Conservation (phyloP, 1,140 invertebrate species). For the Aphis craccivora region DNA sequence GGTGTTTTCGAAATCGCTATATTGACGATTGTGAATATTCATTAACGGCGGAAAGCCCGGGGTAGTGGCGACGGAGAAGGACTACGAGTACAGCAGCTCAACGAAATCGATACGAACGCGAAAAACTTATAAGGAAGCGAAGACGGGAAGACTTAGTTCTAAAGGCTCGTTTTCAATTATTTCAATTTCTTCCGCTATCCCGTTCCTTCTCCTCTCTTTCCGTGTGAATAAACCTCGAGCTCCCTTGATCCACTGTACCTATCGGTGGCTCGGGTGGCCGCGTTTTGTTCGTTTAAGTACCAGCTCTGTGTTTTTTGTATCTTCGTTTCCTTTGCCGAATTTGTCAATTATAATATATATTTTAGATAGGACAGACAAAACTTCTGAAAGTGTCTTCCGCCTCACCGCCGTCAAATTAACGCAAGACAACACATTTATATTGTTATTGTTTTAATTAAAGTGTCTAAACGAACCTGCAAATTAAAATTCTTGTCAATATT, state of each 20-base stretch:
- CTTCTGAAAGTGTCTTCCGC: neutral
- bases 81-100: neutral
- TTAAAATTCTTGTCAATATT: neutral
- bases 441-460: neutral
- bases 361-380: neutral
- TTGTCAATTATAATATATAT: conserved; percentile 8
- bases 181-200: neutral
- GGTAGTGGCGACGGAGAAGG: neutral
- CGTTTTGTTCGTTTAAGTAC: neutral
- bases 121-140: neutral
- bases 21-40: conserved; percentile 16
- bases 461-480: neutral
- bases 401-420: neutral
- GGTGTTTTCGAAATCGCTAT: neutral
- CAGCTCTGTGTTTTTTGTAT: neutral
- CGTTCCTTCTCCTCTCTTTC: neutral
- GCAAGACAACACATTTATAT: neutral
- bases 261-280: neutral
- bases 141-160: too few species aligned
- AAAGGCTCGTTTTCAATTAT: conserved; percentile 41
- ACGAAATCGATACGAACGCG: conserved; percentile 2
- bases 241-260: neutral
- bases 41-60: neutral
- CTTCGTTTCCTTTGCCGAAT: neutral
- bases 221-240: neutral